These are phyloP conservation scores for Steinernema hermaphroditum DNA, from an alignment of 2,888 invertebrate genomes.

Conservation along the genomic window DNA sequence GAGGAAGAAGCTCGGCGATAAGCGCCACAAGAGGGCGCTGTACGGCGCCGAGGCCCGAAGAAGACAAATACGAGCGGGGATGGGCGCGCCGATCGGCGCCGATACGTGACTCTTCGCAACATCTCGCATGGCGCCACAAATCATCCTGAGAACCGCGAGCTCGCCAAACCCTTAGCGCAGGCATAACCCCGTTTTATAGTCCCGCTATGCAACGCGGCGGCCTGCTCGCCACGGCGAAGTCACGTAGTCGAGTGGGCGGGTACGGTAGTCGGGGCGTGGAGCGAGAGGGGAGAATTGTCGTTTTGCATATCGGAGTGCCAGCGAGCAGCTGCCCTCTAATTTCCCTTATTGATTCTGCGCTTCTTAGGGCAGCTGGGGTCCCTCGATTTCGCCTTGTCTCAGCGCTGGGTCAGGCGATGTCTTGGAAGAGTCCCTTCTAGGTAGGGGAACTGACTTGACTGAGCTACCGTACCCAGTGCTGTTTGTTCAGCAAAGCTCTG, in stretches of 20 bases:
- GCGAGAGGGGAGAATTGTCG: not conserved
- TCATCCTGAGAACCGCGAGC: conserved; percentile 1
- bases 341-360: conserved; percentile 25
- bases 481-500: not conserved
- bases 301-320: conserved; percentile 3
- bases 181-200: conserved; percentile 8
- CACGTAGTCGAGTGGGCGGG: conserved; percentile 24
- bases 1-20: not conserved
- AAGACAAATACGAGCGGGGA: conserved; percentile 25
- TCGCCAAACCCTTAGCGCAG: not conserved
- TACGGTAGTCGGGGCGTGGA: conserved; percentile 12
- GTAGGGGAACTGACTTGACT: not conserved
- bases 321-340: conserved; percentile 19
- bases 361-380: not conserved
- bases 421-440: not conserved
- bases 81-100: conserved; percentile 9
- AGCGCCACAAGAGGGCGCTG: not conserved
- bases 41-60: not conserved
- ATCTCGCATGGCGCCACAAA: conserved; percentile 16
- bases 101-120: conserved; percentile 25
- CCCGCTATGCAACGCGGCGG: not conserved
- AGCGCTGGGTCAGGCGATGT: not conserved
- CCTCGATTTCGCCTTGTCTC: too few relatives aligned
- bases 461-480: not conserved
- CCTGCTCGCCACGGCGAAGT: not conserved